These are phyloP conservation scores for Neodiprion lecontei DNA, from an alignment of 1,140 invertebrate species.

Conservation along the genomic window DNA sequence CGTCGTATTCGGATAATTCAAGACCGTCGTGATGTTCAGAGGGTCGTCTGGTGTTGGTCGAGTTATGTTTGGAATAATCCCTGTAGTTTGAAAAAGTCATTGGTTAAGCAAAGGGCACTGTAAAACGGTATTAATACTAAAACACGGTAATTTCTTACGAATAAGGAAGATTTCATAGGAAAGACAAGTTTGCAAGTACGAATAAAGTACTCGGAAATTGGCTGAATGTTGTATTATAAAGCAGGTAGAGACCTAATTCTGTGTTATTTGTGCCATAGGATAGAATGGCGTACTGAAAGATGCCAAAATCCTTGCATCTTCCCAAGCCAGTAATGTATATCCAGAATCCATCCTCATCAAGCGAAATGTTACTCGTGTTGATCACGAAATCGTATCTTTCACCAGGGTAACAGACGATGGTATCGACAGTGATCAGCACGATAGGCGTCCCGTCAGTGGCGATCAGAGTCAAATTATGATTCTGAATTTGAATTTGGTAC, in stretches of 20 bases:
- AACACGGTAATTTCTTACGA: too few species aligned
- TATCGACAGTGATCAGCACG: constrained; percentile 39
- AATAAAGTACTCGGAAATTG: too few species aligned
- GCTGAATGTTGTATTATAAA: neutral
- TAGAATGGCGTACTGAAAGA: neutral
- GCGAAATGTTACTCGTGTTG: constrained; percentile 54
- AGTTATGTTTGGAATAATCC: neutral
- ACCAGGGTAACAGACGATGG: constrained; percentile 51
- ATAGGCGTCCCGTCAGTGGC: constrained; percentile 63
- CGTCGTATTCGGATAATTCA: neutral
- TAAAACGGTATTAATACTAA: too few species aligned
- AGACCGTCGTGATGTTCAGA: neutral
- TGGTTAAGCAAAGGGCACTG: too few species aligned
- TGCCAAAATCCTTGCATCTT: constrained; percentile 51
- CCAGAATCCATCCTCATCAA: constrained; percentile 59
- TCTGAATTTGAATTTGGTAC: constrained; percentile 63
- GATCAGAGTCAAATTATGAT: constrained; percentile 62
- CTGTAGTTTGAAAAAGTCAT: too few species aligned
- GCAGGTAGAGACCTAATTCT: neutral
- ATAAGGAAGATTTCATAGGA: too few species aligned
- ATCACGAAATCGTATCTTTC: constrained; percentile 69
- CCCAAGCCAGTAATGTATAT: constrained; percentile 57
- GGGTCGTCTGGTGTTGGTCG: neutral
- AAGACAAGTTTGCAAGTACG: too few species aligned
- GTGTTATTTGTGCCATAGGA: neutral